Evolutionary conservation across 2,888 invertebrate species (phyloP).

Genomic region (Cartodere bifasciata): DNA sequence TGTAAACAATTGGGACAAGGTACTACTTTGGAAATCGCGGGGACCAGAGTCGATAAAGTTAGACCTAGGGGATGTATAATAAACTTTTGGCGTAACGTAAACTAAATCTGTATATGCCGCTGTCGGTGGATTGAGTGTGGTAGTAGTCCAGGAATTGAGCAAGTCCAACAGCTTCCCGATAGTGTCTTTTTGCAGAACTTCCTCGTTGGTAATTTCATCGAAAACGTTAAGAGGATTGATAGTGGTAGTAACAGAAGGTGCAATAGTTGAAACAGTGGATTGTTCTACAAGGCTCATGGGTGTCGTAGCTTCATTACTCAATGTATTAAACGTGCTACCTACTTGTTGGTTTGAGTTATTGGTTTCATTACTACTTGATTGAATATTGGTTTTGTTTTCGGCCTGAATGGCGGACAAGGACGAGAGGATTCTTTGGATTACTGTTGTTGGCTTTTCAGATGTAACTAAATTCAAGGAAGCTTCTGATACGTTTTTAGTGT

Average conservation of each 20-base stretch:
- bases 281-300: constrained; percentile 25
- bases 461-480: constrained; percentile 17
- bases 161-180: constrained; percentile 29
- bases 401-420: constrained; percentile 33
- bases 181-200: constrained; percentile 28
- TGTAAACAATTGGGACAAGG: too few relatives aligned
- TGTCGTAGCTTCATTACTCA: constrained; percentile 24
- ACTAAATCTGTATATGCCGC: constrained; percentile 24
- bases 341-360: constrained; percentile 22
- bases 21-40: too few relatives aligned
- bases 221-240: constrained; percentile 27
- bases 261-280: constrained; percentile 20
- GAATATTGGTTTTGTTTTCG: constrained; percentile 21
- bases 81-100: constrained; percentile 28
- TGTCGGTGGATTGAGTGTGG: constrained; percentile 14
- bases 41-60: too few relatives aligned
- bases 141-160: constrained; percentile 32
- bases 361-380: too few relatives aligned
- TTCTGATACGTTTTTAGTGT: constrained; percentile 12
- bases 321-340: constrained; percentile 30
- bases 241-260: constrained; percentile 26
- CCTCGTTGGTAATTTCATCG: constrained; percentile 28
- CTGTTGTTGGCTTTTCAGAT: constrained; percentile 33
- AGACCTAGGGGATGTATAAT: too few relatives aligned
- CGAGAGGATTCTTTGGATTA: constrained; percentile 34